phyloP scores from a whole-genome alignment of 2,888 invertebrate species.

The Listrodromus nycthemerus region DNA sequence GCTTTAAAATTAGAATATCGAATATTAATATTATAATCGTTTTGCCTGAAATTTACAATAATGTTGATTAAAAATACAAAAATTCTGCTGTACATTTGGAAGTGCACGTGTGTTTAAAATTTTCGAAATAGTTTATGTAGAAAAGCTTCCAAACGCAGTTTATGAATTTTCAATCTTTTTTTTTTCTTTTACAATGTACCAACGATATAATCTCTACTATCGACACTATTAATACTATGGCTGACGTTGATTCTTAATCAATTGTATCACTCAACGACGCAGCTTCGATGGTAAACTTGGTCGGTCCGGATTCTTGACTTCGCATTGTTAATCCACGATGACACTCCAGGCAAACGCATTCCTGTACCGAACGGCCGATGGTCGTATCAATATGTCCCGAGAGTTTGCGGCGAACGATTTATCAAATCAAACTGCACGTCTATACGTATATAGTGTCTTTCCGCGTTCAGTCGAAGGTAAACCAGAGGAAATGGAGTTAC shows the following conservation, averaged over 20 bases:
- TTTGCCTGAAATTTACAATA: too few species aligned
- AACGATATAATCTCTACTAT: too few species aligned
- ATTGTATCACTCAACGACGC: neutral
- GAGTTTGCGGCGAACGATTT: constrained; percentile 7
- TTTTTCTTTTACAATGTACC: too few species aligned
- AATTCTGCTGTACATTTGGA: too few species aligned
- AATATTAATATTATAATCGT: too few species aligned
- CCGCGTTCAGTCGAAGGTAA: constrained; percentile 30
- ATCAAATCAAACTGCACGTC: constrained; percentile 1
- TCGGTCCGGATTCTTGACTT: neutral
- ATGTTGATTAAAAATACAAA: too few species aligned
- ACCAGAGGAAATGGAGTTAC: constrained; percentile 53
- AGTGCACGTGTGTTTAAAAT: too few species aligned
- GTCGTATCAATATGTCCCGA: neutral
- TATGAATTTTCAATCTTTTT: too few species aligned
- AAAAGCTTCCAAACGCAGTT: too few species aligned
- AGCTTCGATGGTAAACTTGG: neutral
- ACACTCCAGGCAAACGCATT: constrained; percentile 8
- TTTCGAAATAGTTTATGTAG: too few species aligned
- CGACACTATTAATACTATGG: neutral
- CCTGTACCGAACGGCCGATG: neutral
- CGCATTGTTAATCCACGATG: neutral
- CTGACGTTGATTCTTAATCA: neutral
- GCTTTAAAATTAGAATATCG: too few species aligned
- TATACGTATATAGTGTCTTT: constrained; percentile 2